These are phyloP conservation scores for Branchinecta lindahli DNA, from an alignment of 1,140 invertebrate species.

Conservation along the genomic window DNA sequence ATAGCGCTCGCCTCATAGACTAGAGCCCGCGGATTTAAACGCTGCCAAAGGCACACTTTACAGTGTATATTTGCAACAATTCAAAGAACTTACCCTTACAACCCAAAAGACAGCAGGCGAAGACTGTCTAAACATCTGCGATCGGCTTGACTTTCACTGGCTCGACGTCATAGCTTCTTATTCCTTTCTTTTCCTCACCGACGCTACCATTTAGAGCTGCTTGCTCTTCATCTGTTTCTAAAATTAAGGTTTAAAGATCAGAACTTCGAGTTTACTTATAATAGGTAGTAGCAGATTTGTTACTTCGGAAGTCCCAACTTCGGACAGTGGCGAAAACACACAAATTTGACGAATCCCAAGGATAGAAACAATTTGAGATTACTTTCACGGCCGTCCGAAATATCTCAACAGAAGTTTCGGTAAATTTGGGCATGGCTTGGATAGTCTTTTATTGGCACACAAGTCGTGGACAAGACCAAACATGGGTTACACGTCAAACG, in stretches of 20 bases:
- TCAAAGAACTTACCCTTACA: neutral
- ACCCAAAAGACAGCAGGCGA: neutral
- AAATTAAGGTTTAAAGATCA: neutral
- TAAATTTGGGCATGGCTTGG: too few relatives aligned
- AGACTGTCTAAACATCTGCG: neutral
- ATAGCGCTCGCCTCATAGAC: neutral
- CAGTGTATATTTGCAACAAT: neutral
- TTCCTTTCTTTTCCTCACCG: neutral
- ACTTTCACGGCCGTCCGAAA: too few relatives aligned
- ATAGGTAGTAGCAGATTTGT: neutral
- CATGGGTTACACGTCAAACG: too few relatives aligned
- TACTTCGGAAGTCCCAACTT: neutral
- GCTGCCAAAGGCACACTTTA: neutral
- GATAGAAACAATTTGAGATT: too few relatives aligned
- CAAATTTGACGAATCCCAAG: too few relatives aligned
- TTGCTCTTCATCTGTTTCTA: neutral
- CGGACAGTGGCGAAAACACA: too few relatives aligned
- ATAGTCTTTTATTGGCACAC: too few relatives aligned
- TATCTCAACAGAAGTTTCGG: too few relatives aligned
- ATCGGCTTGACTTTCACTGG: neutral
- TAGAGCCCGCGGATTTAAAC: neutral
- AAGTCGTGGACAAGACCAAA: too few relatives aligned
- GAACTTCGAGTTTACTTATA: neutral
- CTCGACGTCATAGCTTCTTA: neutral
- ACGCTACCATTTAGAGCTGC: neutral